A percentile compares a stretch with the other conserved stretches of the same genome.
Evolutionary conservation across 2,888 invertebrate species (phyloP).

Genomic region (Parnassius mnemosyne): DNA sequence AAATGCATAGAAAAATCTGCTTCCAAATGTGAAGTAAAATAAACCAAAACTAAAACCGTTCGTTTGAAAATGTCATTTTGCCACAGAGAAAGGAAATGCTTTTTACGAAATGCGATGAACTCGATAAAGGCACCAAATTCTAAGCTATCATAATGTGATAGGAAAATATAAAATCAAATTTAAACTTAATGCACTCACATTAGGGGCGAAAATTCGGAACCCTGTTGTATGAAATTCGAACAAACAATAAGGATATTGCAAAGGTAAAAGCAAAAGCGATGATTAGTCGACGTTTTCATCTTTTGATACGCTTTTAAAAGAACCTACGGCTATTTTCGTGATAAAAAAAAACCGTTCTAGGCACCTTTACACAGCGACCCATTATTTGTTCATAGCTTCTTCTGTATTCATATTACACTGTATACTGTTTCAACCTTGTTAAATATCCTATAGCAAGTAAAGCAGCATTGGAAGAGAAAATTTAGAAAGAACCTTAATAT

Average conservation of each 20-base stretch:
- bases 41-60: background rate
- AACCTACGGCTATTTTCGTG: constrained; percentile 35
- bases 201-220: constrained; percentile 18
- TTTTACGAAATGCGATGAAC: constrained; percentile 20
- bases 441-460: background rate
- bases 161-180: constrained; percentile 9
- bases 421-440: background rate
- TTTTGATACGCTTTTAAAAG: constrained; percentile 34
- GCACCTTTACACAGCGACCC: constrained; percentile 9
- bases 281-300: constrained; percentile 29
- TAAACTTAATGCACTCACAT: constrained; percentile 13
- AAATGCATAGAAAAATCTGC: no score
- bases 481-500: constrained; percentile 1
- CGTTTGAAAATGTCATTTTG: constrained; percentile 9
- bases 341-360: constrained; percentile 35
- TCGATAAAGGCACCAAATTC: constrained; percentile 22
- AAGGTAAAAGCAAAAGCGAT: constrained; percentile 31
- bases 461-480: constrained; percentile 6
- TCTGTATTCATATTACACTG: constrained; percentile 8
- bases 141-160: constrained; percentile 15
- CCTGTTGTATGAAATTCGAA: constrained; percentile 22
- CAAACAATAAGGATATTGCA: constrained; percentile 30
- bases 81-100: constrained; percentile 10
- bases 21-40: no score
- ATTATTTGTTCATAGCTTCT: background rate